Evolutionary conservation across 2,888 invertebrate genomes (phyloP).

Genomic region (Cephus pygmeus): DNA sequence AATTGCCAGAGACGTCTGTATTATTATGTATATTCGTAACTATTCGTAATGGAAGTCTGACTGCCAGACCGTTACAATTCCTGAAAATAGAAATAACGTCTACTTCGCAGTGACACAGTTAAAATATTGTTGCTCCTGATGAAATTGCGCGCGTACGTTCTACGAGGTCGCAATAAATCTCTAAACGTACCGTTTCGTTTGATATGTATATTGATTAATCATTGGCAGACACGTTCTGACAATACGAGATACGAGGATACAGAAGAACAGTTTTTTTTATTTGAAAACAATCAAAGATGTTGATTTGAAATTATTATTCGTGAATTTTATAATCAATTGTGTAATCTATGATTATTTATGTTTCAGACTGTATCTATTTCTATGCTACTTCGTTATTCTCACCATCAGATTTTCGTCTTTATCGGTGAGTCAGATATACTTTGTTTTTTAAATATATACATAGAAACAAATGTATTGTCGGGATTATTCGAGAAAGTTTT

Average conservation of each 20-base stretch:
- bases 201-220: slow-evolving; percentile 5
- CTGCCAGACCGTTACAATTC: neutral
- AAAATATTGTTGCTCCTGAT: neutral
- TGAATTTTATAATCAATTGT: neutral
- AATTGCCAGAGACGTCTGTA: neutral
- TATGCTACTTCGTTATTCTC: slow-evolving; percentile 96
- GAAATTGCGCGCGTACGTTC: neutral
- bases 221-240: neutral
- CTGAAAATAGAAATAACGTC: neutral
- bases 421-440: slow-evolving; percentile 81
- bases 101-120: neutral
- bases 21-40: neutral
- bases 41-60: neutral
- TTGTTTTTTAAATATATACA: neutral
- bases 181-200: neutral
- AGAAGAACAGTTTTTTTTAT: neutral
- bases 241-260: neutral
- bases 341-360: slow-evolving; percentile 43
- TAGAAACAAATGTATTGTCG: neutral
- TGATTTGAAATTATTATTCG: neutral
- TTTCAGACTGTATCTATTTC: slow-evolving; percentile 98
- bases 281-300: neutral
- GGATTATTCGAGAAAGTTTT: no score
- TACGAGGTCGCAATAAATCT: slow-evolving; percentile 3
- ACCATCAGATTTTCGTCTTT: slow-evolving; percentile 99